Evolutionary conservation across 2,113 vertebrate genomes (phyloP).

Genomic region (Collichthys lucidus): DNA sequence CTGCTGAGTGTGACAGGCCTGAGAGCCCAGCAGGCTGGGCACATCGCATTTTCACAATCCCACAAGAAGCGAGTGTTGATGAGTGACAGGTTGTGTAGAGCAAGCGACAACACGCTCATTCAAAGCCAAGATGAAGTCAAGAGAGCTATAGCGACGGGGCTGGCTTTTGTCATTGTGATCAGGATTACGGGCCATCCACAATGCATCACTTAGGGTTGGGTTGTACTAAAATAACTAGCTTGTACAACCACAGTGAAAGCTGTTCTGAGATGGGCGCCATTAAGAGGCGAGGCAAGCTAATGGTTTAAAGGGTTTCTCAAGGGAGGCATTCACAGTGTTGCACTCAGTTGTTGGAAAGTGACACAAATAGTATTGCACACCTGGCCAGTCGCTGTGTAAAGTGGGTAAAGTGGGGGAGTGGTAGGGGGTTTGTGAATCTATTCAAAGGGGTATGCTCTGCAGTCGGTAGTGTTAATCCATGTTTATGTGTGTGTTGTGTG

Average conservation of each 20-base stretch:
- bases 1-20: constrained; percentile 65
- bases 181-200: neutral
- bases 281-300: neutral
- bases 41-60: constrained; percentile 56
- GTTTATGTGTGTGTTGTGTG: no score
- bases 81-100: constrained; percentile 63
- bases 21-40: constrained; percentile 61
- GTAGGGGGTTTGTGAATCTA: no score
- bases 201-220: no score
- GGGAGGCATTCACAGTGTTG: neutral
- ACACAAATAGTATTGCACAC: neutral
- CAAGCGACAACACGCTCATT: constrained; percentile 49
- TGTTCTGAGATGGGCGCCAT: neutral
- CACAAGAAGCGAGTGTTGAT: constrained; percentile 54
- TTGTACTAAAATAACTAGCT: neutral
- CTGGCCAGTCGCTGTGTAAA: neutral
- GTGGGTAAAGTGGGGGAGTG: neutral
- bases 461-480: no score
- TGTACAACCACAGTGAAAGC: neutral
- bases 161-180: constrained; percentile 59
- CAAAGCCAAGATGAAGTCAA: constrained; percentile 49
- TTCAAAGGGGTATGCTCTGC: neutral
- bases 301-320: neutral
- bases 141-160: constrained; percentile 24
- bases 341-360: neutral